These are phyloP conservation scores for Muscidifurax raptorellus DNA, from an alignment of 1,140 invertebrate species.

Conservation along the genomic window DNA sequence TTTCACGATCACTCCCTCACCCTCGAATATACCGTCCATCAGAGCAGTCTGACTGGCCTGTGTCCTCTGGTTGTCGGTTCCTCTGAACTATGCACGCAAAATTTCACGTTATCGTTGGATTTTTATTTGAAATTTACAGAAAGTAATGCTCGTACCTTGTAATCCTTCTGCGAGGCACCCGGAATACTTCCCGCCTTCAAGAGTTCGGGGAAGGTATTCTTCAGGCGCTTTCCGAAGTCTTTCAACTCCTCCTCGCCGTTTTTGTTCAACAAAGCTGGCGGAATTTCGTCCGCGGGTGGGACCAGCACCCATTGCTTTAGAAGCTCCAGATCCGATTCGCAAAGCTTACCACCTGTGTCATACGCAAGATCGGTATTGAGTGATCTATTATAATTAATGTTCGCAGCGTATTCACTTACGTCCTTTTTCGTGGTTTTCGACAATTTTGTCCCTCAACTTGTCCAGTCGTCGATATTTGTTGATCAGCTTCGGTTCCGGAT, in stretches of 20 bases:
- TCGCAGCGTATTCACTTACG: too few species aligned
- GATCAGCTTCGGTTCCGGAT: not conserved
- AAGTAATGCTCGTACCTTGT: not conserved
- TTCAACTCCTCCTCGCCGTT: not conserved
- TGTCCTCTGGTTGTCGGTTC: not conserved
- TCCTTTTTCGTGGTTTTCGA: not conserved
- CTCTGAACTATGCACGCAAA: constrained; percentile 18
- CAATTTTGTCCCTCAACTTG: not conserved
- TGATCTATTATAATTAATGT: too few species aligned
- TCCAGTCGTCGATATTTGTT: constrained; percentile 46
- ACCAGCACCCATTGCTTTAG: not conserved
- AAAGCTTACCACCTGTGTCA: constrained; percentile 51
- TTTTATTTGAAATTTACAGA: not conserved
- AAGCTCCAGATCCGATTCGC: not conserved
- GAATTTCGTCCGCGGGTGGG: not conserved
- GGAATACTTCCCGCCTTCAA: not conserved
- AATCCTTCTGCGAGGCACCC: not conserved
- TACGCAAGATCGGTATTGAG: too few species aligned
- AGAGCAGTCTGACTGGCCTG: not conserved
- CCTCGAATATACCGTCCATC: not conserved
- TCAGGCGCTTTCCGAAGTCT: not conserved
- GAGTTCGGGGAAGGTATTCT: not conserved
- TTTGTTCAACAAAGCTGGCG: not conserved
- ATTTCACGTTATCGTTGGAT: too few species aligned
- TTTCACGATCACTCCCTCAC: not conserved